phyloP scores from a whole-genome alignment of 1,140 invertebrate species.

The Papilio machaon region DNA sequence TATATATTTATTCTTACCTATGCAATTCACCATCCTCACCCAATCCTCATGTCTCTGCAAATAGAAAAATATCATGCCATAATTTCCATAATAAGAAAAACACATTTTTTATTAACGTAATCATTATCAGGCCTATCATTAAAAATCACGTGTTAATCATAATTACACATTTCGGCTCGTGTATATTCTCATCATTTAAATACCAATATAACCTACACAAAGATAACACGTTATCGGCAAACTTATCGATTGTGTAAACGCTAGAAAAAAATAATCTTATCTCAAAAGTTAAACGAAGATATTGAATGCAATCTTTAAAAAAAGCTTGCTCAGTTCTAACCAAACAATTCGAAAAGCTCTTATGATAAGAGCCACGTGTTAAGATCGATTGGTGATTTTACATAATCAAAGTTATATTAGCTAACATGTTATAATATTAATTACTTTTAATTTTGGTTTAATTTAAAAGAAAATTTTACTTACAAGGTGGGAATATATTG shows the following conservation, averaged over 20 bases:
- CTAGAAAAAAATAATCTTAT: slow-evolving; percentile 32
- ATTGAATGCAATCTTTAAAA: slow-evolving; percentile 10
- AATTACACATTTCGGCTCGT: slow-evolving; percentile 72
- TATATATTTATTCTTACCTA: neutral
- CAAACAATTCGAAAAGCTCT: slow-evolving; percentile 3
- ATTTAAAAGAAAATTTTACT: neutral
- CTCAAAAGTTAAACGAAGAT: slow-evolving; percentile 7
- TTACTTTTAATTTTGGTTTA: no score
- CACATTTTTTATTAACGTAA: neutral
- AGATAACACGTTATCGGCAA: slow-evolving; percentile 24
- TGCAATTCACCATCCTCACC: neutral
- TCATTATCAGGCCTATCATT: slow-evolving; percentile 68
- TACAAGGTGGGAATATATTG: neutral
- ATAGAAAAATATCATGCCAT: neutral
- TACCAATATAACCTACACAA: slow-evolving; percentile 25
- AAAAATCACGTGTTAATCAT: slow-evolving; percentile 69
- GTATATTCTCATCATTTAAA: slow-evolving; percentile 64
- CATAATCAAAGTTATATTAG: neutral
- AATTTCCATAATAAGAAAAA: neutral
- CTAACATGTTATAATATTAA: neutral
- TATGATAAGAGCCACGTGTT: neutral
- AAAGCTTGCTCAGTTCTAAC: neutral
- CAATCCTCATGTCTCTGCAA: neutral
- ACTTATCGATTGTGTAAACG: slow-evolving; percentile 27
- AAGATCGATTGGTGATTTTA: neutral